Conservation (phyloP, 2,888 invertebrate species). For the Patella ulyssiponensis region DNA sequence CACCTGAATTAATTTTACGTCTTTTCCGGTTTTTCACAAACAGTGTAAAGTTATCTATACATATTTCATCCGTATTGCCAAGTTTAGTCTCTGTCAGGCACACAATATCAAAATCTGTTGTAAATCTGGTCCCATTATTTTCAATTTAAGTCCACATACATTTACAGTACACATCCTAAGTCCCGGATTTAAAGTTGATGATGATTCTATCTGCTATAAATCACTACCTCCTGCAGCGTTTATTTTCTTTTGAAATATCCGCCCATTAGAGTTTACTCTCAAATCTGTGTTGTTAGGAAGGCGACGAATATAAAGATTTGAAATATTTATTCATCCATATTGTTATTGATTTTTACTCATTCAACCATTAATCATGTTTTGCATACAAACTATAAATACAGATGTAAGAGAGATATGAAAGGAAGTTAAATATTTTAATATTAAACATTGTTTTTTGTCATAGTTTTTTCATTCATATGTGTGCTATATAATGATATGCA, state of each 20-base stretch:
- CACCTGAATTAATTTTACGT: background rate
- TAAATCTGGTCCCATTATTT: background rate
- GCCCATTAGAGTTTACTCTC: conserved; percentile 1
- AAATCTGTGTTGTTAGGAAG: background rate
- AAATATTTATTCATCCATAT: too few species aligned
- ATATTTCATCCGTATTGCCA: background rate
- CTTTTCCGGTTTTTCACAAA: background rate
- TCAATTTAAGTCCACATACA: background rate
- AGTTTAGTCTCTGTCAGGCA: background rate
- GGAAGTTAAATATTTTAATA: too few species aligned
- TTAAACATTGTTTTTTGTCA: too few species aligned
- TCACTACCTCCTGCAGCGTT: background rate
- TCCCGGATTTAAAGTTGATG: background rate
- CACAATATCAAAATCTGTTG: background rate
- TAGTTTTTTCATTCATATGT: too few species aligned
- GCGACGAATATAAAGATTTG: too few species aligned
- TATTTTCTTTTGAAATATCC: background rate
- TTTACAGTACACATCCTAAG: background rate
- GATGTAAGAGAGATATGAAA: too few species aligned
- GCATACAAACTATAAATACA: too few species aligned
- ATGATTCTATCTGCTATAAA: background rate
- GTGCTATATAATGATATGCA: too few species aligned
- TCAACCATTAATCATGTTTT: too few species aligned
- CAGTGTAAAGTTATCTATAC: background rate
- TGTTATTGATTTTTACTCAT: too few species aligned